Base-by-base conservation (phyloP, 2,113 vertebrate species). In the Mobula hypostoma region DNA sequence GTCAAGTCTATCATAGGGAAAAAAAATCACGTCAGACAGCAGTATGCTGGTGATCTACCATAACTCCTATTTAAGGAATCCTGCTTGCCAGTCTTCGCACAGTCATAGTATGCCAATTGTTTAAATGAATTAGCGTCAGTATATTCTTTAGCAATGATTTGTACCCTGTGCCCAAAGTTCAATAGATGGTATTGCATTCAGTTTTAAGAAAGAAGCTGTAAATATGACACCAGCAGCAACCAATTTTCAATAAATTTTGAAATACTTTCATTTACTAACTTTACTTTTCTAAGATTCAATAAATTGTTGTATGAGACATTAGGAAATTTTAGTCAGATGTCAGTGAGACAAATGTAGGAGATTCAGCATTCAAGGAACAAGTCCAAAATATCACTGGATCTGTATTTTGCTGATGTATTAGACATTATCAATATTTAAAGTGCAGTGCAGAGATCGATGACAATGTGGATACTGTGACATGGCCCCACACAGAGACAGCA, bases 1-100 rank as follows among this genome's bases (percentile, higher is more conserved):
- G 97, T 98, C 97, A 97, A 96, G 96, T 97, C 97, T 97, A 97
- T 98, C 98, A 98, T 97, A 97, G 97, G 97, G 97, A 97, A 97
- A 97, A 97, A 90, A 95, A 97, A 96, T 94, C 95, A 96, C 95
- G 95, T 96, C 96, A 97, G 96, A 95, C 96, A 95, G 95, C 94
- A 94, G 96, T 96, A 97, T 95, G 96, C 97, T 98, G 97, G 97
- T 96, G 97, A 96, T 97, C 96, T 97, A 97, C 97, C 97, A 96
- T 95, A 97, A 96, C 96, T 96, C 96, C 94, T 94, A 94, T 95
- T 96, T 94, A 94, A 96, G 94, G 94, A 95, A 94, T 95, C 94
- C 94, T 96, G 94, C 95, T 96, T 96, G 95, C 96, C 97, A 97
- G 95, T 97, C 96, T 97, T 94, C 95, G 94, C 6, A 29, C 83